Conservation (phyloP, 2,113 vertebrate species). For the Tiliqua scincoides region DNA sequence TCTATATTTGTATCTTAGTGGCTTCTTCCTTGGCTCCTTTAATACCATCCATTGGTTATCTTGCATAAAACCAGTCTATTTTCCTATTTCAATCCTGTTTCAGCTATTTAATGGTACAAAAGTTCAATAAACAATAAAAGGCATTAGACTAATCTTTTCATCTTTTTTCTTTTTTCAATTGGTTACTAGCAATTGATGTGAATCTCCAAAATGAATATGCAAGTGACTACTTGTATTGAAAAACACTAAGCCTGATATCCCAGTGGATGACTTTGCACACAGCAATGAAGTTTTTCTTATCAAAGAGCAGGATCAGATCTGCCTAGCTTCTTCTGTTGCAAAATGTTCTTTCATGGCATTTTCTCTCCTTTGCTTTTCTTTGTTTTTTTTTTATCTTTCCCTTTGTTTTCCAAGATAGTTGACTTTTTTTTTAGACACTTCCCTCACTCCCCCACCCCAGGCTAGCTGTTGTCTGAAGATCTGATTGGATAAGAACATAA, state of each 20-base stretch:
- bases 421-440: neutral
- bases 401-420: neutral
- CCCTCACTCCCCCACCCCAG: slow-evolving; percentile 2
- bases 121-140: neutral
- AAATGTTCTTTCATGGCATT: neutral
- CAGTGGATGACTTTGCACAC: neutral
- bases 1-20: neutral
- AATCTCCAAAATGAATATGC: neutral
- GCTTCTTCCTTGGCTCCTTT: neutral
- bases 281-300: neutral
- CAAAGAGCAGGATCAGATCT: neutral
- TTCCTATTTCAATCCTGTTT: neutral
- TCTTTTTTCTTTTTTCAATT: neutral
- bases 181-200: slow-evolving; percentile 9
- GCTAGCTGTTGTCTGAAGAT: slow-evolving; percentile 39
- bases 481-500: slow-evolving; percentile 46
- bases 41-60: neutral
- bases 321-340: neutral
- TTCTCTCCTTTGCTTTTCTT: neutral
- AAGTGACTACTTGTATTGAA: neutral
- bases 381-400: neutral
- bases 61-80: neutral
- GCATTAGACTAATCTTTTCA: neutral
- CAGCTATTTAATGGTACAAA: neutral
- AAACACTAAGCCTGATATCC: neutral